These are phyloP conservation scores for Smutsia temminckii DNA, from an alignment of 2,797 vertebrate species.

Conservation along the genomic window DNA sequence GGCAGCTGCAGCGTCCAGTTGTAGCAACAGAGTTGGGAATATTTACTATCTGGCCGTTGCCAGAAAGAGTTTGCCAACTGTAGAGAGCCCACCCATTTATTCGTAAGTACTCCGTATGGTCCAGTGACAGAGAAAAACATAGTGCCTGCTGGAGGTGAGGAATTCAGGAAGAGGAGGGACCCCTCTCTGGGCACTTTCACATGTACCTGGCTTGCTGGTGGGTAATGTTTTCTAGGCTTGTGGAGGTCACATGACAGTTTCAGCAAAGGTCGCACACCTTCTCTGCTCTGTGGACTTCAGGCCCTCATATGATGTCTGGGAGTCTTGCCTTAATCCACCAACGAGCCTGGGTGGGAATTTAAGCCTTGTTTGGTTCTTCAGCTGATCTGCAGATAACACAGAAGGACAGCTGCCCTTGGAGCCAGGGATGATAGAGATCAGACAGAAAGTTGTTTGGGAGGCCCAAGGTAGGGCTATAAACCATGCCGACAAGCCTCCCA, in stretches of 20 bases:
- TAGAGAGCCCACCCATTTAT: not conserved
- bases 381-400: constrained; percentile 56
- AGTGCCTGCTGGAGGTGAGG: not conserved
- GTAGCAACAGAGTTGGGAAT: not conserved
- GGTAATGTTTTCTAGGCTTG: not conserved
- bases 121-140: not conserved
- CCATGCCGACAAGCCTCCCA: constrained; percentile 40
- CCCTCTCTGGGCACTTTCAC: not conserved
- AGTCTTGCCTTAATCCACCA: constrained; percentile 58
- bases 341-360: constrained; percentile 54
- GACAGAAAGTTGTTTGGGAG: constrained; percentile 7
- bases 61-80: not conserved
- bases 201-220: not conserved
- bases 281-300: constrained; percentile 8
- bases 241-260: not conserved
- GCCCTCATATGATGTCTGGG: not conserved
- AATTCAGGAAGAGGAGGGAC: too few relatives aligned
- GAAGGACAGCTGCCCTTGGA: constrained; percentile 46
- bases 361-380: constrained; percentile 2
- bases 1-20: rapidly evolving
- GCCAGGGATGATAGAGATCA: constrained; percentile 45
- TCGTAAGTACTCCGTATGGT: not conserved
- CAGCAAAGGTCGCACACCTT: constrained; percentile 28
- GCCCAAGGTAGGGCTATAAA: constrained; percentile 64
- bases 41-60: not conserved